A percentile compares a stretch with the other conserved stretches of the same genome.
Conservation (phyloP, 2,888 invertebrate species). For the Catonia carolina region DNA sequence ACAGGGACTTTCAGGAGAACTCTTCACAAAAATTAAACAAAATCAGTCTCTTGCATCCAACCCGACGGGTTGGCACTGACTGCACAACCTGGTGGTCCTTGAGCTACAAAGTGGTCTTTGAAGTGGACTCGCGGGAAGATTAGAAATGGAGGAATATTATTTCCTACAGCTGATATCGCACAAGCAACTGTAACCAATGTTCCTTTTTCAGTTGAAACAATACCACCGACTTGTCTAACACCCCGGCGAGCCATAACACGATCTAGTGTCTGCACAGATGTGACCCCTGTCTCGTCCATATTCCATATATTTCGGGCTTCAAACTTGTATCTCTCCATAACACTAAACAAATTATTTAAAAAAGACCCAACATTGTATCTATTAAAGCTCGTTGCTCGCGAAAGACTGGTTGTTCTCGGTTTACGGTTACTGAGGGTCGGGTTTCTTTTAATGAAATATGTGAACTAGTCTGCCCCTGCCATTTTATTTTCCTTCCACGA, state of each 20-base stretch:
- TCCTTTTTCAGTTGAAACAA: conserved; percentile 6
- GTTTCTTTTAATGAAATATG: conserved; percentile 35
- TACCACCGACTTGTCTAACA: neutral
- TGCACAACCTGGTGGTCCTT: neutral
- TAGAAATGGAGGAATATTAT: conserved; percentile 4
- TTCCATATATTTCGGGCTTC: conserved; percentile 40
- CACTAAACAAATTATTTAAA: conserved; percentile 38
- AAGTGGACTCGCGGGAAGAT: conserved; percentile 4
- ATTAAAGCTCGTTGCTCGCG: conserved; percentile 36
- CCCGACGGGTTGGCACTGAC: conserved; percentile 28
- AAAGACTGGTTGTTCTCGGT: conserved; percentile 37
- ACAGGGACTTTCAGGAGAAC: conserved; percentile 33
- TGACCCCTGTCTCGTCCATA: conserved; percentile 40
- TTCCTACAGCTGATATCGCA: conserved; percentile 1
- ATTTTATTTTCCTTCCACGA: conserved; percentile 9
- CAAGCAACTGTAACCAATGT: neutral
- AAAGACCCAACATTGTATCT: conserved; percentile 45
- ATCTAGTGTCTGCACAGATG: conserved; percentile 41
- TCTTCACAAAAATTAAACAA: conserved; percentile 34
- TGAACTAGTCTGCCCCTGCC: conserved; percentile 38
- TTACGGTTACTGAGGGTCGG: conserved; percentile 32
- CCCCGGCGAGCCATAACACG: conserved; percentile 31
- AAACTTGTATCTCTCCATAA: conserved; percentile 33
- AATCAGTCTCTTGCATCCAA: conserved; percentile 38
- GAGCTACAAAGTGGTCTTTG: conserved; percentile 11